Percentiles rank a stretch among this genome's conserved stretches.
Conservation (phyloP, 1,140 invertebrate species). For the Orussus abietinus region DNA sequence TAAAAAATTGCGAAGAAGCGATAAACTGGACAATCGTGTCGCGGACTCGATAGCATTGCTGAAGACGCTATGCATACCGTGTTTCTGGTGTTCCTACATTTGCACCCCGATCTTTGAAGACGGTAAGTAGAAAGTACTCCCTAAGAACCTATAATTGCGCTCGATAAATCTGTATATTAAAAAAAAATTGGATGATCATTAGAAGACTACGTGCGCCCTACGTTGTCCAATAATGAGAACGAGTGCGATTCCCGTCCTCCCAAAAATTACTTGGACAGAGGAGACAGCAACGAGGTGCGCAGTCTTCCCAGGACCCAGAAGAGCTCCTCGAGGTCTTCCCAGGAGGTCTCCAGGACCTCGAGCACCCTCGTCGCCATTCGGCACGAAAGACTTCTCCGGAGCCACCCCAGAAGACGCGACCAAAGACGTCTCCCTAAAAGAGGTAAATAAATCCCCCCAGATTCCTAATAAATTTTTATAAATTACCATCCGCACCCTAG, state of each 20-base stretch:
- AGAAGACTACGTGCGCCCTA: too few relatives aligned
- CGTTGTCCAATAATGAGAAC: too few relatives aligned
- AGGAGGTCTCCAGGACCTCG: background rate
- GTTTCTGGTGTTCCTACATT: slow-evolving; percentile 23
- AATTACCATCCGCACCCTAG: slow-evolving; percentile 5
- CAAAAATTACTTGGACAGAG: slow-evolving; percentile 16
- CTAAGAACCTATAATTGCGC: too few relatives aligned
- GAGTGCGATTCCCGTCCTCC: slow-evolving; percentile 10
- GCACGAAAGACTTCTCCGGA: background rate
- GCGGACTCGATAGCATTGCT: slow-evolving; percentile 15
- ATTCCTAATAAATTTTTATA: too few relatives aligned
- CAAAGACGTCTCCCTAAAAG: too few relatives aligned
- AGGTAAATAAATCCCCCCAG: too few relatives aligned
- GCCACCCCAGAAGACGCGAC: background rate
- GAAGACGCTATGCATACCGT: slow-evolving; percentile 20
- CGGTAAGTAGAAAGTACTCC: slow-evolving; percentile 12
- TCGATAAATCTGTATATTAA: too few relatives aligned
- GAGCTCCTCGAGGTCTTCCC: background rate
- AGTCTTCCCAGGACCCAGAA: too few relatives aligned
- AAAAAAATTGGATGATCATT: too few relatives aligned
- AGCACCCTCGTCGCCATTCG: background rate
- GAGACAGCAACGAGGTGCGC: slow-evolving; percentile 13
- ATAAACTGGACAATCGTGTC: slow-evolving; percentile 10
- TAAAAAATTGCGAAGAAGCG: too few relatives aligned
- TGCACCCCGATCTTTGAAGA: slow-evolving; percentile 16